A percentile compares a stretch with the other conserved stretches of the same genome.
Evolutionary conservation across 2,888 invertebrate genomes (phyloP).

Genomic region (Pelosia muscerda): DNA sequence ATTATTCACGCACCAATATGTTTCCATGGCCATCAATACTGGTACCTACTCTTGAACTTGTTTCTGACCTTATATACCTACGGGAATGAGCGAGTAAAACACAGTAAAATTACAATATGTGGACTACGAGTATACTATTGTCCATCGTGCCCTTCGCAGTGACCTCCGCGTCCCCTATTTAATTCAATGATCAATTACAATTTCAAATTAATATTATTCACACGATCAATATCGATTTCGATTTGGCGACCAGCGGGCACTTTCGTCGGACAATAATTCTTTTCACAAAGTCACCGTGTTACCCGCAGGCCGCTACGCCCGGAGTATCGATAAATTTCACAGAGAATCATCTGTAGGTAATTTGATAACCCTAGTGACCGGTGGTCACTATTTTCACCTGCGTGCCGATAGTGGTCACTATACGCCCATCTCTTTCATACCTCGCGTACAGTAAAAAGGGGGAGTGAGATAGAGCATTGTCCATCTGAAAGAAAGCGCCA

Average conservation of each 20-base stretch:
- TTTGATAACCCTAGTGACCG: slow-evolving; percentile 78
- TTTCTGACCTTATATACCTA: slow-evolving; percentile 36
- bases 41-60: slow-evolving; percentile 35
- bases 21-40: slow-evolving; percentile 28
- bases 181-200: slow-evolving; percentile 74
- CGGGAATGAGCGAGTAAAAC: slow-evolving; percentile 51
- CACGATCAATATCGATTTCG: slow-evolving; percentile 71
- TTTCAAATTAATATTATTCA: slow-evolving; percentile 79
- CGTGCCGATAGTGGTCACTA: slow-evolving; percentile 56
- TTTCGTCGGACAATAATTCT: slow-evolving; percentile 48
- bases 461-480: slow-evolving; percentile 50
- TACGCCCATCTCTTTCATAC: slow-evolving; percentile 48
- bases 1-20: slow-evolving; percentile 30
- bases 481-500: slow-evolving; percentile 58
- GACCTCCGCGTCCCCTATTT: slow-evolving; percentile 64
- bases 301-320: slow-evolving; percentile 71
- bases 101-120: slow-evolving; percentile 41
- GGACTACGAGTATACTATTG: slow-evolving; percentile 31
- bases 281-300: slow-evolving; percentile 65
- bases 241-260: slow-evolving; percentile 68
- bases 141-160: slow-evolving; percentile 65
- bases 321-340: slow-evolving; percentile 75
- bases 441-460: slow-evolving; percentile 15
- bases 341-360: slow-evolving; percentile 71
- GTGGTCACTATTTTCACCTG: slow-evolving; percentile 81